Base-by-base conservation (phyloP, 2,113 vertebrate genomes). In the Cairina moschata region DNA sequence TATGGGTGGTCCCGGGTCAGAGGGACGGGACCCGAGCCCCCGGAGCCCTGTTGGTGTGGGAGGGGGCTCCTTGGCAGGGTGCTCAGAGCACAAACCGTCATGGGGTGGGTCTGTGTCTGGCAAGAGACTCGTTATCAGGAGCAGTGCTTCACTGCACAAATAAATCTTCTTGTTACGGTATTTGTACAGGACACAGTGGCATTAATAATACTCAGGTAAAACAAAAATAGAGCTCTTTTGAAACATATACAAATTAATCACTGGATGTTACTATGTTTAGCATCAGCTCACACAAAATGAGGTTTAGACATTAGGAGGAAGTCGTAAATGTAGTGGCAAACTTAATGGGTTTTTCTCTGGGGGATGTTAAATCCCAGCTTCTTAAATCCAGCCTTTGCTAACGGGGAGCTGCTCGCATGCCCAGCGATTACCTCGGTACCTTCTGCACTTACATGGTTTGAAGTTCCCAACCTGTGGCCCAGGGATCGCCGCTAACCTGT, bases 21-120 rank as follows among this genome's bases (percentile, higher is more conserved):
- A 54, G 52, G 56, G 17, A 34, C 17, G 4, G 28, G 4, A n/a
- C 23, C 23, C 58, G 23, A 5, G 3, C n/a, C 6, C 32, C 46
- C 67, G 34, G 21, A 1, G 34, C 60, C 55, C 1, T 5, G 29
- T 34, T 26, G 2, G 1, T 7, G 1, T 2, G 0, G 6, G 28
- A 29, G 36, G 55, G 22, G 48, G 16, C 55, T 69, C 8, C 48
- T 11, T 22, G 1, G 74, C 42, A 2, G 52, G 44, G 3, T 5
- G 0, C n/a, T 3, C 4, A 0, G 52, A 20, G 18, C 11, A 0
- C 4, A 16, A 22, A 5, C 20, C 3, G 50, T 1, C 36, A 22
- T 8, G 28, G 50, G 62, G 20, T 52, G 86, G 17, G 6, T 29
- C 44, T 60, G 38, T 56, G 28, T 32, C 48, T 15, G 32, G 32